phyloP scores from a whole-genome alignment of 2,797 vertebrate species.

The Alectoris magna region DNA sequence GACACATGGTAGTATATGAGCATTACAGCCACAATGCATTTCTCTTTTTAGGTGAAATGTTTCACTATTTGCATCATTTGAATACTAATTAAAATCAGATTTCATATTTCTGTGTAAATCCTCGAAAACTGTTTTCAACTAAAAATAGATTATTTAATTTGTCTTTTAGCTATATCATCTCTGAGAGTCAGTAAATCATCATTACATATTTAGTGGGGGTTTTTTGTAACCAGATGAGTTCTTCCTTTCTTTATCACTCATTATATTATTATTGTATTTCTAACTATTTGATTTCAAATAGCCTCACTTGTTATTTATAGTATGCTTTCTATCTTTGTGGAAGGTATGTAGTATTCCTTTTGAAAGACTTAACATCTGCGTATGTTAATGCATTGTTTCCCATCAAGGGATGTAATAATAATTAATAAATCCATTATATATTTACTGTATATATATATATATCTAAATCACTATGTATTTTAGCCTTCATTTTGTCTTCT shows the following conservation, averaged over 20 bases:
- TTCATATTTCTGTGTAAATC: not conserved
- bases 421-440: not conserved
- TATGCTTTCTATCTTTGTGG: not conserved
- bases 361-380: not conserved
- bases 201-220: not conserved
- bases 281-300: not conserved
- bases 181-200: not conserved
- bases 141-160: conserved; percentile 20
- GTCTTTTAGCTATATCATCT: not conserved
- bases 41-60: not conserved
- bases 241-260: not conserved
- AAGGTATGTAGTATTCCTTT: not conserved
- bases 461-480: not conserved
- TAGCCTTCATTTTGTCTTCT: not conserved
- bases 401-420: not conserved
- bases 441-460: too few relatives aligned
- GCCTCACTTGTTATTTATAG: not conserved
- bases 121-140: conserved; percentile 3
- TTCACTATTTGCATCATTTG: not conserved
- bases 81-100: not conserved
- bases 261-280: not conserved
- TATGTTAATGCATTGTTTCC: not conserved
- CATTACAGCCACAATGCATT: not conserved
- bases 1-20: not conserved
- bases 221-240: not conserved